Evolutionary conservation across 1,140 invertebrate genomes (phyloP), one percentile per base, ranked within the genome.

Genomic region (Hylyphantes graminicola): DNA sequence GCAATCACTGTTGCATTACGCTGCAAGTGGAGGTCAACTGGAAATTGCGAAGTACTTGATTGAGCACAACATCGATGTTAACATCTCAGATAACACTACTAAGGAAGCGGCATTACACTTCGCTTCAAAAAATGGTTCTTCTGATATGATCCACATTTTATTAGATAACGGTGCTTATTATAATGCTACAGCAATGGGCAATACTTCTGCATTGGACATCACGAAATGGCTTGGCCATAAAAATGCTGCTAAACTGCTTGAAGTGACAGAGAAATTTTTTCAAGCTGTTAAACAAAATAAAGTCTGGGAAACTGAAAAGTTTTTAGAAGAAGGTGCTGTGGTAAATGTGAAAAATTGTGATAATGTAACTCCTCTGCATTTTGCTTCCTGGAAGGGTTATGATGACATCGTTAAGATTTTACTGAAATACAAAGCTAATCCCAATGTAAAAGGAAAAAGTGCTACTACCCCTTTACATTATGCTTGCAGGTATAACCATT

Each of bases 341-440:
- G 11, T 48, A 35, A 59, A 59, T 57, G 21, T 61, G 12, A 61
- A 50, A 59, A 48, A 13, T 15, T 15, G 2, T 11, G 73, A 15
- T 15, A 67, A 72, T 55, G 53, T 55, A 21, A 81, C 65, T 15
- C 15, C 88, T 8, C 84, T 90, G 8, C 89, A 90, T 77, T 87
- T 88, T 59, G 88, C 89, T 9, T 87, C 88, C 8, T 76, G 74
- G 13, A 86, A 87, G 65, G 89, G 89, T 10, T 89, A 89, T 76
- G 89, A 89, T n/a, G 88, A 90, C 85, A 89, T 90, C 7, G 89
- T 90, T 17, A 90, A 90, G 64, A 67, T 90, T 13, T 90, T 90
- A 74, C 19, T 78, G 13, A 64, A 64, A 21, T 4, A 65, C 15
- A 65, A 65, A 17, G 48, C 61, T 13, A 65, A 78, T 67, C 59